Percentiles rank a stretch among this genome's conserved stretches.
Conservation (phyloP, 1,140 invertebrate species). For the Tribolium madens region DNA sequence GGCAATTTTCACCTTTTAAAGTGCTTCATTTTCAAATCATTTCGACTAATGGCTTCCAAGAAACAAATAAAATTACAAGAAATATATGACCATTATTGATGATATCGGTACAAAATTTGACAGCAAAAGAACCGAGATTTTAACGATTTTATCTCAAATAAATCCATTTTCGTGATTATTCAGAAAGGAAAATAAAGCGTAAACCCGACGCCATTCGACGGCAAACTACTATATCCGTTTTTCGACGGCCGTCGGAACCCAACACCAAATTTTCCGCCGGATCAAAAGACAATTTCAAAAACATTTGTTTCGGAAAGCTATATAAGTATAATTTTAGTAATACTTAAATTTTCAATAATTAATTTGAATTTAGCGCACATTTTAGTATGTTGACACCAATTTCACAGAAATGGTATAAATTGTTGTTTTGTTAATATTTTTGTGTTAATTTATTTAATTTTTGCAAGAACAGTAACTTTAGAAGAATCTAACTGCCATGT, state of each 20-base stretch:
- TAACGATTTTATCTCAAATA: not conserved
- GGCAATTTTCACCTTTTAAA: conserved; percentile 52
- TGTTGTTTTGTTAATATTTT: not conserved
- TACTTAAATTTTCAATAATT: not conserved
- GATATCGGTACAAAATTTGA: conserved; percentile 4
- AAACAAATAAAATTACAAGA: conserved; percentile 36
- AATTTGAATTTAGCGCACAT: conserved; percentile 10
- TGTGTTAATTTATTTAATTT: not conserved
- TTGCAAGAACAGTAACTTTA: conserved; percentile 1
- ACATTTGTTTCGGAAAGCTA: not conserved
- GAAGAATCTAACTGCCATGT: conserved; percentile 60
- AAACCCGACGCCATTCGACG: conserved; percentile 24
- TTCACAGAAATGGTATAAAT: no score
- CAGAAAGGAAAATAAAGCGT: not conserved
- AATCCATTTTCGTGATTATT: not conserved
- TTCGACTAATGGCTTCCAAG: conserved; percentile 49
- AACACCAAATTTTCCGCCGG: not conserved
- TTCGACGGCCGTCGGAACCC: conserved; percentile 11
- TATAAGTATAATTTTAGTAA: no score
- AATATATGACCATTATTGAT: not conserved
- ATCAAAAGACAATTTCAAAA: not conserved
- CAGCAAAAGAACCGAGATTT: not conserved
- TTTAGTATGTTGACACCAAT: not conserved
- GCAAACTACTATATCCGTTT: not conserved
- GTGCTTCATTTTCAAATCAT: conserved; percentile 44